These are phyloP conservation scores for Panulirus ornatus DNA, from an alignment of 1,140 invertebrate genomes.

Conservation along the genomic window DNA sequence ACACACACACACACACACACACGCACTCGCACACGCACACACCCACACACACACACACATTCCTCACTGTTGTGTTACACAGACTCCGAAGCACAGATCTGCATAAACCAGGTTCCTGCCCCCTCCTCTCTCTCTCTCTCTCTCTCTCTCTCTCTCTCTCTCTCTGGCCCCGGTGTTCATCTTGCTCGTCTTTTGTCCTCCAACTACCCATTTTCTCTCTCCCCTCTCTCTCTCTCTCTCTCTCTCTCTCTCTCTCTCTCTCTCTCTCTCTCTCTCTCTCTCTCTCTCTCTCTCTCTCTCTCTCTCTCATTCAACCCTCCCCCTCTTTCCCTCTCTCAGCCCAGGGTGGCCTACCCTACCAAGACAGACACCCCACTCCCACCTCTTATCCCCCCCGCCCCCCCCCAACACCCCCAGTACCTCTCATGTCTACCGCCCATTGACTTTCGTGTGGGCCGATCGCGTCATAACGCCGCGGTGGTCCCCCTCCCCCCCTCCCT, in stretches of 20 bases:
- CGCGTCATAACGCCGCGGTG: neutral
- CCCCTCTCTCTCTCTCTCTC: neutral
- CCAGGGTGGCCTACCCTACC: neutral
- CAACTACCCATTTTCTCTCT: too few relatives aligned
- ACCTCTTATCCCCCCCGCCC: neutral
- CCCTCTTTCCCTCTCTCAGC: neutral
- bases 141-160: neutral
- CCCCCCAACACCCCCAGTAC: neutral
- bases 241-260: neutral
- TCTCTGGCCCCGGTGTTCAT: too few relatives aligned
- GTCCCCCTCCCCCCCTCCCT: neutral
- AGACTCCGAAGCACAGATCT: neutral
- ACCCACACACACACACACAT: constrained; percentile 9
- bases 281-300: neutral
- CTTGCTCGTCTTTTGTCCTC: neutral
- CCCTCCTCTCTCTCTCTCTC: neutral
- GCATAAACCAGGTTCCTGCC: constrained; percentile 13
- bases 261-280: constrained; percentile 10
- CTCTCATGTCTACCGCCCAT: constrained; percentile 9
- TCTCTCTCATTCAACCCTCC: neutral
- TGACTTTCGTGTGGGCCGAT: constrained; percentile 36
- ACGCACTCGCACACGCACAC: neutral
- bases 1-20: constrained; percentile 32
- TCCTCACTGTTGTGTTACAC: neutral
- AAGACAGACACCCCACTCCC: neutral